Base-by-base conservation (phyloP, 2,797 vertebrate genomes). In the Falco biarmicus region DNA sequence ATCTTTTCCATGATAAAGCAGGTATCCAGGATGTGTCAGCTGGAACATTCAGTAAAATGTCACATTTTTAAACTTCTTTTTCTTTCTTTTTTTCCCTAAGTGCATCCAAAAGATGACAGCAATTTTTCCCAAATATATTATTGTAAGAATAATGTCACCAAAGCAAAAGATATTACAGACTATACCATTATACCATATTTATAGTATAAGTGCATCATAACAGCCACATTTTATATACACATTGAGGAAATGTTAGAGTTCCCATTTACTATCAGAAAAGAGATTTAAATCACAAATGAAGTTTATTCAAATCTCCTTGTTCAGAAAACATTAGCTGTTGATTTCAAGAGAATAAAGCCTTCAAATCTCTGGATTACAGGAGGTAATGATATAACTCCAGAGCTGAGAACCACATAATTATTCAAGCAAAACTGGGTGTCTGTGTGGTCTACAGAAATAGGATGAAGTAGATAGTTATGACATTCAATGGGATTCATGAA, bases 31-130 rank as follows among this genome's bases (percentile, higher is more conserved):
- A 63, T 45, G 8, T 41, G 17, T 53, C 24, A 84, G 14, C 8
- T 82, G 15, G 7, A 87, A 77, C 25, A 93, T 94, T 41, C 51
- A 80, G 19, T 21, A 63, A 80, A 88, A 56, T 39, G 15, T 20
- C 5, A 45, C 3, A 17, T 39, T 2, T 31, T 51, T 9, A 28
- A 15, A 14, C 39, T 7, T 18, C 3, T 9, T 31, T 48, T 13
- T 15, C 13, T 8, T 0, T 3, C 11, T 19, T 63, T 21, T 32
- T 82, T 70, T 2, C 5, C 0, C 12, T 56, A 5, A 70, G 5
- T 56, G 1, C 13, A 39, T 79, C 56, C 71, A 89, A 94, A 93
- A 78, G 50, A 83, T 68, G 48, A 25, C 71, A 96, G n/a, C 18
- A 93, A 61, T 85, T 89, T 69, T 56, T 48, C 31, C 59, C 11